Evolutionary conservation across 2,888 invertebrate genomes (phyloP), one percentile per base, ranked within the genome.

Genomic region (Scaeva pyrastri): DNA sequence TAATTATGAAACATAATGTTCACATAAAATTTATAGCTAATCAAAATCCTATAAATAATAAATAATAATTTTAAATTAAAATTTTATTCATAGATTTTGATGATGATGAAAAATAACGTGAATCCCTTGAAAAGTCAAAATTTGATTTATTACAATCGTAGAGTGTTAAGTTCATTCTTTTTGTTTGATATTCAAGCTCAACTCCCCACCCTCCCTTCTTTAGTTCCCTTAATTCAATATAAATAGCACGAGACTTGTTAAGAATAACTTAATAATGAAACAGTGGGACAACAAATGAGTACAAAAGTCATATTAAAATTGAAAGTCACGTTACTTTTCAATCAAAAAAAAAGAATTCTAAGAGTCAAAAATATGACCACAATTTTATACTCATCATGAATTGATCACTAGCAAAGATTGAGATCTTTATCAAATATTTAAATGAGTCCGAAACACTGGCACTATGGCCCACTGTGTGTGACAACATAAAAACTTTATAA

Each of bases 81-180:
- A n/a, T n/a, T n/a, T n/a, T 58, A 41, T 70, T 41, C 50, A 60
- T 39, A 52, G 5, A 60, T 26, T 50, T 23, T 43, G 8, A 52
- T 39, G 11, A 68, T 68, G 52, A 68, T 12, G 68, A 50, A 52
- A 68, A 68, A 19, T 36, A 50, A 68, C 68, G 68, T 68, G 68
- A 68, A 52, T 52, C 21, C 68, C 68, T 68, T 68, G 68, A 68
- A 52, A 21, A 52, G 39, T 68, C 52, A 6, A 14, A 68, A 5
- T 39, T 52, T 68, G 68, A 68, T 68, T 68, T 68, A 68, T 68
- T 52, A 39, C 14, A 50, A 1, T 19, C 0, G 12, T 1, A 16
- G 21, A 12, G 12, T 2, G 50, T 6, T 21, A 21, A 23, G 14
- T 52, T 52, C 14, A 52, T 52, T 52, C 14, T 8, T 26, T 52